These are phyloP conservation scores for Spinus pinus DNA, from an alignment of 2,797 vertebrate genomes.

Conservation along the genomic window DNA sequence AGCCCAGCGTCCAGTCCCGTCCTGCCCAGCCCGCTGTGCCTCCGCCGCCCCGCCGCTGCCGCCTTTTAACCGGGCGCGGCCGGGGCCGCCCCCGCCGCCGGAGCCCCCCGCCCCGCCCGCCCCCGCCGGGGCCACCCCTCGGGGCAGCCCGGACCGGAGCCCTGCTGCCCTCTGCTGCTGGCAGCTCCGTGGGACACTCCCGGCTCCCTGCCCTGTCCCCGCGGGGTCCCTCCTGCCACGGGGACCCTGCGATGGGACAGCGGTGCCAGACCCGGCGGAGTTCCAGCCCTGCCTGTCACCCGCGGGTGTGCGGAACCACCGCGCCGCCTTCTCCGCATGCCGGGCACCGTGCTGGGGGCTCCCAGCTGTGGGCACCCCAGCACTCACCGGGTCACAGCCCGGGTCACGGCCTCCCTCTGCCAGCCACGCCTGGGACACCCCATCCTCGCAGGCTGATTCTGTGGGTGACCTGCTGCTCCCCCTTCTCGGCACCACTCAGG, in stretches of 20 bases:
- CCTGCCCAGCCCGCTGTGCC: not conserved
- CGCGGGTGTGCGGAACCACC: too few species aligned
- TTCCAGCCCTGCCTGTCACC: not conserved
- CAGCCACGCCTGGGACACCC: not conserved
- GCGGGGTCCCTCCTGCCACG: accelerated
- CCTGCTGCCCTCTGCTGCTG: conserved; percentile 44
- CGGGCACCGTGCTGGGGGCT: accelerated
- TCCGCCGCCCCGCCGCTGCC: accelerated
- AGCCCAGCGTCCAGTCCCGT: accelerated
- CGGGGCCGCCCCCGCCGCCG: not conserved
- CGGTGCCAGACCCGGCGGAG: accelerated
- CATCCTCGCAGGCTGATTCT: accelerated
- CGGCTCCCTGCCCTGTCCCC: not conserved
- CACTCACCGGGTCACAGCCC: too few species aligned
- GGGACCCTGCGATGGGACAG: too few species aligned
- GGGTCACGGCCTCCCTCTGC: not conserved
- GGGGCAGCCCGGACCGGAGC: not conserved
- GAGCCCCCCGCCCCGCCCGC: not conserved
- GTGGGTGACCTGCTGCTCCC: not conserved
- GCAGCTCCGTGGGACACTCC: not conserved
- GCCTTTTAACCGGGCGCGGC: not conserved
- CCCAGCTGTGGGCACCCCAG: not conserved
- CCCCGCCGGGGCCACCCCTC: not conserved
- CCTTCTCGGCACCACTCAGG: accelerated
- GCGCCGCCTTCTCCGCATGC: not conserved